These are phyloP conservation scores for Tipula lateralis DNA, from an alignment of 2,888 invertebrate species.

Conservation along the genomic window DNA sequence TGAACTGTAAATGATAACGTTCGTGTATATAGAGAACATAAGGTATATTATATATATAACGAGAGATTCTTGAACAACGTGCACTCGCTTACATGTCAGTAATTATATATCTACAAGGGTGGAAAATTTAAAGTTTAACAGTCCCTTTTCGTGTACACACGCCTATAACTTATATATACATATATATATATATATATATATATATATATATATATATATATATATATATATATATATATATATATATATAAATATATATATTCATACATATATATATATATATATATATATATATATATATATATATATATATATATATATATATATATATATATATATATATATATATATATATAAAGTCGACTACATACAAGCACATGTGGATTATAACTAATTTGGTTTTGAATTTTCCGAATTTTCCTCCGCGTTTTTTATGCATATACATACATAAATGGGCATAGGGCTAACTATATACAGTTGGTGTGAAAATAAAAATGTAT, in stretches of 20 bases:
- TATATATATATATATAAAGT: not conserved
- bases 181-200: slow-evolving; percentile 5
- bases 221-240: slow-evolving; percentile 5
- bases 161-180: not conserved
- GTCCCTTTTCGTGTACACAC: too few relatives aligned
- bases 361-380: not conserved
- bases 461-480: not conserved
- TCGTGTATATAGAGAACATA: not conserved
- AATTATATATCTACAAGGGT: too few relatives aligned
- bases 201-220: slow-evolving; percentile 5
- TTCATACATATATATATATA: too few relatives aligned
- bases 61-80: too few relatives aligned
- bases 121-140: not conserved
- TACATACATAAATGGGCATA: not conserved
- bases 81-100: not conserved
- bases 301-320: slow-evolving; percentile 5
- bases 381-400: not conserved
- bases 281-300: slow-evolving; percentile 5
- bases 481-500: not conserved
- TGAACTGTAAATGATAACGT: not conserved
- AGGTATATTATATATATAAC: not conserved
- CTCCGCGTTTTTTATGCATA: not conserved
- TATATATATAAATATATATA: too few relatives aligned
- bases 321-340: slow-evolving; percentile 5
- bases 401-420: not conserved